Conservation (phyloP, 2,113 vertebrate species). For the Oreochromis tanganicae region DNA sequence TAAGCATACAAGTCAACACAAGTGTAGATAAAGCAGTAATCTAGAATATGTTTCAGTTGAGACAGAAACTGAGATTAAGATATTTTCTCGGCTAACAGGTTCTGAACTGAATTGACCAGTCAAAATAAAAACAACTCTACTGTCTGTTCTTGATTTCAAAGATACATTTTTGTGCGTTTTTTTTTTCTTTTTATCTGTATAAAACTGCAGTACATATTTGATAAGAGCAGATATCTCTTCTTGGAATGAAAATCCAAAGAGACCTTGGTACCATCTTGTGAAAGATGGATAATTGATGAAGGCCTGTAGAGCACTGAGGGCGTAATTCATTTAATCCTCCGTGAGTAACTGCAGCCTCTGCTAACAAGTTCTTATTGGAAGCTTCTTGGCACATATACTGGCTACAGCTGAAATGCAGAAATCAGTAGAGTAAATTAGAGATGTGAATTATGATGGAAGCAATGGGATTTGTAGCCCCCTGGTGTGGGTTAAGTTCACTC, state of each 20-base stretch:
- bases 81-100: background rate
- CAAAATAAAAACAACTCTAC: background rate
- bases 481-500: background rate
- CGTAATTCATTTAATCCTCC: slow-evolving; percentile 8
- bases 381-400: background rate
- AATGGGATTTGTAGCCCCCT: background rate
- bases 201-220: background rate
- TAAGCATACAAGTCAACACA: background rate
- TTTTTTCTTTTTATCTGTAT: background rate
- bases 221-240: background rate
- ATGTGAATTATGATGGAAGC: slow-evolving; percentile 10
- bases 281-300: slow-evolving; percentile 23
- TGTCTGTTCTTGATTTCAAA: background rate
- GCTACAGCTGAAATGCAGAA: slow-evolving; percentile 5
- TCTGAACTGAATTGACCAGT: background rate
- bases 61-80: background rate
- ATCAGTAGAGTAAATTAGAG: slow-evolving; percentile 5
- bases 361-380: slow-evolving; percentile 16
- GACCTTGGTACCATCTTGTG: slow-evolving; percentile 3
- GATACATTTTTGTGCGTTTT: background rate
- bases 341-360: slow-evolving; percentile 19
- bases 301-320: background rate
- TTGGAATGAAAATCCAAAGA: slow-evolving; percentile 2
- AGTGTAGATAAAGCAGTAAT: background rate
- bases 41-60: background rate